phyloP scores from a whole-genome alignment of 2,113 vertebrate genomes.

The Onychostoma macrolepis region DNA sequence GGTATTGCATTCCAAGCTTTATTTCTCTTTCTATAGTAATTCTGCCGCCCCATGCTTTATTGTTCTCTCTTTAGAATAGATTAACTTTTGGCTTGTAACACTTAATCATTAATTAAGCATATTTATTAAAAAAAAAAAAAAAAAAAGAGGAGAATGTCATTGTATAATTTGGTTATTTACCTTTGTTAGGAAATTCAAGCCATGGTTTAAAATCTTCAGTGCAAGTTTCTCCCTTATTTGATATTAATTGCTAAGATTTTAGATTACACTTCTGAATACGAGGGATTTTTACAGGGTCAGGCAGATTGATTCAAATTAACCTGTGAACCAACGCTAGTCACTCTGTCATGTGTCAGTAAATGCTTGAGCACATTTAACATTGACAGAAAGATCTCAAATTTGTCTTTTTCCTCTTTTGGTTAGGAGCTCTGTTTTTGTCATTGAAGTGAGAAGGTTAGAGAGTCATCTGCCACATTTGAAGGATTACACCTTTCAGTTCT shows the following conservation, averaged over 20 bases:
- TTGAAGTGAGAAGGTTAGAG: constrained; percentile 60
- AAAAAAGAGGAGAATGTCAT: neutral
- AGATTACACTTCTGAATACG: neutral
- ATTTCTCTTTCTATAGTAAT: neutral
- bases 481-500: constrained; percentile 53
- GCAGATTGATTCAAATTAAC: neutral
- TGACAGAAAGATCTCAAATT: constrained; percentile 48
- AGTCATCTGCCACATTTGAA: constrained; percentile 56
- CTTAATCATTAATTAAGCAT: neutral
- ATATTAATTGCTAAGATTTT: neutral
- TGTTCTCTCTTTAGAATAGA: neutral
- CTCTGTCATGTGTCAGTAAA: constrained; percentile 27
- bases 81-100: neutral
- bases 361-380: constrained; percentile 52
- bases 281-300: neutral
- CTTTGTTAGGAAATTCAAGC: neutral
- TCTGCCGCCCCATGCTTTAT: neutral
- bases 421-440: constrained; percentile 51
- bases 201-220: neutral
- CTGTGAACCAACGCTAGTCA: neutral
- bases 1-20: neutral
- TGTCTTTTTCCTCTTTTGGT: constrained; percentile 26
- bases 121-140: neutral
- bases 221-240: neutral
- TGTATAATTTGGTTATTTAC: neutral